phyloP scores from a whole-genome alignment of 2,888 invertebrate genomes.

The Timema podura region DNA sequence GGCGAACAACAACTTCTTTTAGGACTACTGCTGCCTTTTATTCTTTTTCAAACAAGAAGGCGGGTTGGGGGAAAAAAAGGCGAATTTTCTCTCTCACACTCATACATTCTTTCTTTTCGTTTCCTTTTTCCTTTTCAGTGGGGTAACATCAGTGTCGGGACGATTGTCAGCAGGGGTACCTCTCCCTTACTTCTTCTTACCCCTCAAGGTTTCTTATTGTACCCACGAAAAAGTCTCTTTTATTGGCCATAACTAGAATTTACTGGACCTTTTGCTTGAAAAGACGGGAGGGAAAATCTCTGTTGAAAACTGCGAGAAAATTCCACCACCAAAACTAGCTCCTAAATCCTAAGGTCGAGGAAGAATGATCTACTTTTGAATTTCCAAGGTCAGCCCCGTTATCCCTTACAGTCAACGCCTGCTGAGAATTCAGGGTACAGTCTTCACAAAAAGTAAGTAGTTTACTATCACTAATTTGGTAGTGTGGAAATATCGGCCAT shows the following conservation, averaged over 20 bases:
- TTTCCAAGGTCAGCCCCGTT: no score
- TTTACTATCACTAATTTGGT: no score
- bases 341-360: no score
- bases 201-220: constrained; percentile 17
- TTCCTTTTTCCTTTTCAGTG: constrained; percentile 9
- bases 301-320: no score
- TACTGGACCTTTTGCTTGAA: background rate
- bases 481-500: no score
- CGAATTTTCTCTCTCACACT: background rate
- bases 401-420: no score
- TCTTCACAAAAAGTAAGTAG: no score
- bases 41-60: constrained; percentile 19
- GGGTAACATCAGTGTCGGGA: background rate
- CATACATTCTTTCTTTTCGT: background rate
- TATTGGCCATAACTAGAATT: constrained; percentile 20
- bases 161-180: constrained; percentile 21
- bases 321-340: no score
- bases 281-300: background rate
- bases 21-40: constrained; percentile 8
- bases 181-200: background rate
- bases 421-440: no score
- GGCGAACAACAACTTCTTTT: constrained; percentile 18
- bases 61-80: background rate
- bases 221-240: constrained; percentile 19
- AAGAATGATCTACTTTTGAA: no score